Conservation (phyloP, 2,113 vertebrate species). For the Tursiops truncatus region DNA sequence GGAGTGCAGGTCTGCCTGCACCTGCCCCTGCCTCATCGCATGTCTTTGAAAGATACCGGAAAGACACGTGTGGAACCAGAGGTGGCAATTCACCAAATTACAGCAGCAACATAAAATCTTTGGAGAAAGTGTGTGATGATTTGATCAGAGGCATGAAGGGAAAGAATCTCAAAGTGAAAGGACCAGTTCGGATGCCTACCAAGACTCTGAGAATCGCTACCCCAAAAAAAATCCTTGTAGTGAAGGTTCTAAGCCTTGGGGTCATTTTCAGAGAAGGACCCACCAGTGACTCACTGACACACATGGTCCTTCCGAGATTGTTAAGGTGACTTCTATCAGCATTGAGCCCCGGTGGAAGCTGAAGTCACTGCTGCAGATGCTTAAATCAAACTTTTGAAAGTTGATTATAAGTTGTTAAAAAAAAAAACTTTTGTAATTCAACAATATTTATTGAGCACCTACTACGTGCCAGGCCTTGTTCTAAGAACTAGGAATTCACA, state of each 20-base stretch:
- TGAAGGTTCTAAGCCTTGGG: neutral
- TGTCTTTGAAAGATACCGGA: neutral
- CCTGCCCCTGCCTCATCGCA: neutral
- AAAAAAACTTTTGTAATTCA: neutral
- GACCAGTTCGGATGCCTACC: rapidly evolving
- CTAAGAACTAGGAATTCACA: neutral
- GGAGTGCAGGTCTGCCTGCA: rapidly evolving
- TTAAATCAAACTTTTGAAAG: neutral
- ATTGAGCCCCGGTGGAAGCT: neutral
- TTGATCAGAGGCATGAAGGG: neutral
- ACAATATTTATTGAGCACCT: neutral
- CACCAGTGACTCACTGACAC: neutral
- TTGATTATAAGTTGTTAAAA: neutral
- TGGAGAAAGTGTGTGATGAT: neutral
- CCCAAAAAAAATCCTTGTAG: no score
- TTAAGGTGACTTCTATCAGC: neutral
- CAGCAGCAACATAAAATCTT: neutral
- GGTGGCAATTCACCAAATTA: neutral
- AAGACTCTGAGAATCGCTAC: neutral
- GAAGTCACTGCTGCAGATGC: neutral
- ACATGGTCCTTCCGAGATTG: neutral
- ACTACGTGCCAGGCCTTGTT: neutral
- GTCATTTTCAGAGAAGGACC: neutral
- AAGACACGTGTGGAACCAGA: neutral
- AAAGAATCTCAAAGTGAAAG: neutral